Percentiles rank a stretch among this genome's conserved stretches.
phyloP scores from a whole-genome alignment of 2,113 vertebrate genomes.

The Onychostoma macrolepis region DNA sequence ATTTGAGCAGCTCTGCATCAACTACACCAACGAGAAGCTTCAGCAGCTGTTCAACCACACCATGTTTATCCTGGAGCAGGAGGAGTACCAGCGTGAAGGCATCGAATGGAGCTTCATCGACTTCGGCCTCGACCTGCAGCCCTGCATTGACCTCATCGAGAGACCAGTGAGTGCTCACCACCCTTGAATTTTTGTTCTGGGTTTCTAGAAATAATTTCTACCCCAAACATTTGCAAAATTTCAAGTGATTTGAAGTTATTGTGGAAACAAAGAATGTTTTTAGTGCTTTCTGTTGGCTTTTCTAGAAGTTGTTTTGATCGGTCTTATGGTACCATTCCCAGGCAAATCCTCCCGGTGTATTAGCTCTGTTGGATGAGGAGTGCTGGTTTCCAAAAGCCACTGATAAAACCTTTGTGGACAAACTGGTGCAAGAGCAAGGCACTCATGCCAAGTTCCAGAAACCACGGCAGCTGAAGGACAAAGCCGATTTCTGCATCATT shows the following conservation, averaged over 20 bases:
- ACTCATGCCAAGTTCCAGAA: slow-evolving; percentile 97
- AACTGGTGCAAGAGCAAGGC: slow-evolving; percentile 95
- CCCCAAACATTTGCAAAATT: neutral
- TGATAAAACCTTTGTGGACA: slow-evolving; percentile 96
- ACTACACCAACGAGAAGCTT: slow-evolving; percentile 98
- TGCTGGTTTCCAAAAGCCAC: slow-evolving; percentile 99
- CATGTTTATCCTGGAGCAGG: slow-evolving; percentile 99
- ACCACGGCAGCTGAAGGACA: slow-evolving; percentile 94
- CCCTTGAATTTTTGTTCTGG: neutral
- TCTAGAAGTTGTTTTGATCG: neutral
- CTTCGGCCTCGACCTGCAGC: slow-evolving; percentile 95
- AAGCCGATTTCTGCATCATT: slow-evolving; percentile 97
- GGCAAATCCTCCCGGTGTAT: slow-evolving; percentile 93
- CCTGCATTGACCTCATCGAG: slow-evolving; percentile 96
- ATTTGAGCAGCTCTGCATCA: slow-evolving; percentile 98
- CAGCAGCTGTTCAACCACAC: slow-evolving; percentile 99
- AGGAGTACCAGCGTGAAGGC: slow-evolving; percentile 97
- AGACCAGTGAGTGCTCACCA: slow-evolving; percentile 80
- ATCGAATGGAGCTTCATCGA: slow-evolving; percentile 99
- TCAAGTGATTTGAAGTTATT: neutral
- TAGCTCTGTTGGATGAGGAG: slow-evolving; percentile 95
- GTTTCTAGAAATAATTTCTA: neutral
- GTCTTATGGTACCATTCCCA: slow-evolving; percentile 58
- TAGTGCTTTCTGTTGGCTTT: neutral
- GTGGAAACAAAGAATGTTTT: neutral